Base-by-base conservation (phyloP, 2,888 invertebrate species). In the Petrolisthes manimaculis region DNA sequence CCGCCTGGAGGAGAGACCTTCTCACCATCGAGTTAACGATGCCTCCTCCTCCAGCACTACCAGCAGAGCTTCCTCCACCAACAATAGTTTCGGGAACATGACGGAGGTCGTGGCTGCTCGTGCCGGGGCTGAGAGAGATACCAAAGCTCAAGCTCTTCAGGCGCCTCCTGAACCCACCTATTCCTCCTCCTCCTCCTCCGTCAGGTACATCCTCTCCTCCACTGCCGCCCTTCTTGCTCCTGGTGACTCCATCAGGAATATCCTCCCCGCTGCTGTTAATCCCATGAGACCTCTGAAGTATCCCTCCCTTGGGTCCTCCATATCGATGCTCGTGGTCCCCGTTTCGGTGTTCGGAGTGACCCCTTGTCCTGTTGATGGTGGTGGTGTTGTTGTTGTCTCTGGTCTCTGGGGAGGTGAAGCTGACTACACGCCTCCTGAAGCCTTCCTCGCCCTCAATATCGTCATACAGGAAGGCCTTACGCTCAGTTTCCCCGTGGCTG, bases 121-220 rank as follows among this genome's bases (percentile, higher is more conserved):
- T 54, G 53, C 51, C 79, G 4, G 83, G 79, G 71, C 84, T 83
- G 71, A 51, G 9, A 18, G 88, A 71, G 24, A 84, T 24, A 14
- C 88, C 84, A 53, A 88, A 37, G 80, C 80, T 84, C 6, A 88
- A 74, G 53, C 88, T 88, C 80, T 88, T 88, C 12, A 88, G 53
- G 18, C 88, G 83, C 56, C 84, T 67, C 37, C 88, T 69, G 78
- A 88, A 88, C 37, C 84, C 83, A 5, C 81, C 81, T 4, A 24
- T 55, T 2, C 2, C 8, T 3, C 69, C 82, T 24, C n/a, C 2
- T 4, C 37, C 82, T 8, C 37, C 81, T 51, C 83, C 83, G 18
- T 74, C 83, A 54, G 83, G 55, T 12, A 75, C 51, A n/a, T 55
- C 84, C n/a, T 84, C 84, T 18, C 74, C 51, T 9, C 21, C 4